Conservation (phyloP, 2,797 vertebrate genomes). For the Mustela erminea region DNA sequence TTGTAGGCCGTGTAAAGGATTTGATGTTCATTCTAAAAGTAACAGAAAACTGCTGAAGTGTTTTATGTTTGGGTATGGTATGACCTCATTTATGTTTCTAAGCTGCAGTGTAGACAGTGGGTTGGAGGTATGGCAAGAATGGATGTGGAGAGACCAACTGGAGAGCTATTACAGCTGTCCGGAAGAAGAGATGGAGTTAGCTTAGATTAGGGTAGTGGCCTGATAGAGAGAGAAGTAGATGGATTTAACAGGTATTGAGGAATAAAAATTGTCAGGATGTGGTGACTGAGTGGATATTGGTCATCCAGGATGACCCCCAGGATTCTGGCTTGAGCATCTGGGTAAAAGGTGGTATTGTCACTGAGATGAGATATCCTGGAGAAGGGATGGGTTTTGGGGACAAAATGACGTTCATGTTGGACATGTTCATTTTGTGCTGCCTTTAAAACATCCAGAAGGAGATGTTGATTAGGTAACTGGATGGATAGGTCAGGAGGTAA, state of each 20-base stretch:
- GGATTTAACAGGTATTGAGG: not conserved
- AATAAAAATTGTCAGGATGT: not conserved
- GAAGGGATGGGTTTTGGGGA: not conserved
- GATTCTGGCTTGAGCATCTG: not conserved
- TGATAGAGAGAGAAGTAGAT: not conserved
- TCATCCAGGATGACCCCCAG: not conserved
- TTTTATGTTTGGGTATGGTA: not conserved
- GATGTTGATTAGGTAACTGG: not conserved
- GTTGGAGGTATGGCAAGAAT: not conserved
- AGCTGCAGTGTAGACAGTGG: not conserved
- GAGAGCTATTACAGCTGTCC: not conserved
- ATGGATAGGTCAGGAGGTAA: not conserved
- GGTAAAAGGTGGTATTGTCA: not conserved
- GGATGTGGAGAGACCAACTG: not conserved
- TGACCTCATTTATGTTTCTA: not conserved
- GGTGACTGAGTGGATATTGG: not conserved
- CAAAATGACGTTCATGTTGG: slow-evolving; percentile 23
- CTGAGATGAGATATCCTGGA: not conserved
- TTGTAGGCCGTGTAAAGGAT: not conserved
- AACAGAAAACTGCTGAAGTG: not conserved
- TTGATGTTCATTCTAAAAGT: slow-evolving; percentile 1
- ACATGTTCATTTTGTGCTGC: not conserved
- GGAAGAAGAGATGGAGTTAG: not conserved
- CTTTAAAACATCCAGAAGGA: slow-evolving; percentile 3
- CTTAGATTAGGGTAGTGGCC: not conserved